These are phyloP conservation scores for Coenonympha arcania DNA, from an alignment of 2,888 invertebrate genomes.

Conservation along the genomic window DNA sequence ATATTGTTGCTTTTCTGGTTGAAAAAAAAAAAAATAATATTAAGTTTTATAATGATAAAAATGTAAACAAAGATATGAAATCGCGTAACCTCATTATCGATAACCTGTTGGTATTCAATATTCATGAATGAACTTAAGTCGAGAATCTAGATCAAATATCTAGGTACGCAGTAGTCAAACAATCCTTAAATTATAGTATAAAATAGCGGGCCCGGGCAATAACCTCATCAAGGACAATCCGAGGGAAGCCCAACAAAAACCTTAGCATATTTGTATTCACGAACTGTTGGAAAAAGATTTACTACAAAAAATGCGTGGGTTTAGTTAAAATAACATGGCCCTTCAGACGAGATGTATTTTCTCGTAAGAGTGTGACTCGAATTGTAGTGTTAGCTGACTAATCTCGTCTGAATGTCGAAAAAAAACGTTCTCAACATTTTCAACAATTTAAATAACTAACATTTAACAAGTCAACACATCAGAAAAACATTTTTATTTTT, in stretches of 20 bases:
- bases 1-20: too few species aligned
- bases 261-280: slow-evolving; percentile 14
- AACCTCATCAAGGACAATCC: slow-evolving; percentile 35
- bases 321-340: too few species aligned
- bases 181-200: slow-evolving; percentile 30
- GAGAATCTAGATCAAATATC: slow-evolving; percentile 31
- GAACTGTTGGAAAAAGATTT: not conserved
- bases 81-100: slow-evolving; percentile 19
- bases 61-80: not conserved
- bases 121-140: slow-evolving; percentile 29
- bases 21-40: too few species aligned
- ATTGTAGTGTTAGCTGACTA: too few species aligned
- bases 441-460: too few species aligned
- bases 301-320: not conserved
- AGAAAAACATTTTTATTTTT: too few species aligned
- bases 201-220: slow-evolving; percentile 50
- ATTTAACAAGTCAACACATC: too few species aligned
- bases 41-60: not conserved
- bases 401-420: too few species aligned
- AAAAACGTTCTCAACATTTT: too few species aligned
- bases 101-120: slow-evolving; percentile 20
- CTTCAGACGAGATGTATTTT: not conserved
- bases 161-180: slow-evolving; percentile 30
- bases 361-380: too few species aligned
- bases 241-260: slow-evolving; percentile 48